phyloP scores from a whole-genome alignment of 2,888 invertebrate genomes.

The Lithophane ornitopus region DNA sequence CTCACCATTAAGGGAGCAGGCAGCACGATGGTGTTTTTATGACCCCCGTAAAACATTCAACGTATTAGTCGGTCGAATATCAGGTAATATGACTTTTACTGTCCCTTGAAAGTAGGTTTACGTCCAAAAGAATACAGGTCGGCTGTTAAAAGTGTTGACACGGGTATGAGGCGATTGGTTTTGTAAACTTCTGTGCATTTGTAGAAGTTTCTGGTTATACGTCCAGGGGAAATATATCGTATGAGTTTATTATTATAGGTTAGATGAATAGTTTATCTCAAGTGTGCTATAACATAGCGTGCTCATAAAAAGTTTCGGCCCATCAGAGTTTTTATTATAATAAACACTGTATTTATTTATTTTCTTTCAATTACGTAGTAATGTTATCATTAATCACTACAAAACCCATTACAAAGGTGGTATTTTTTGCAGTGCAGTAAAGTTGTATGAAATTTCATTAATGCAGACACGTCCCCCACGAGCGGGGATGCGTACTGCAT shows the following conservation, averaged over 20 bases:
- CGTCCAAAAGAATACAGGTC: conserved; percentile 30
- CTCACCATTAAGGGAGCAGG: conserved; percentile 45
- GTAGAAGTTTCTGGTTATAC: neutral
- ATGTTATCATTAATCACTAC: no score
- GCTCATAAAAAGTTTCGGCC: neutral
- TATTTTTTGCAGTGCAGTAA: no score
- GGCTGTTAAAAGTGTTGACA: conserved; percentile 34
- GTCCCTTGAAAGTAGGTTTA: conserved; percentile 45
- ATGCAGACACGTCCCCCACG: no score
- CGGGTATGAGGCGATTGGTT: conserved; percentile 15
- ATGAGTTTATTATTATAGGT: neutral
- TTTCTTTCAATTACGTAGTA: no score
- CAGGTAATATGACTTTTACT: conserved; percentile 54
- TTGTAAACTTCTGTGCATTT: neutral
- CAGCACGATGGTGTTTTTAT: conserved; percentile 55
- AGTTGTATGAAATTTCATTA: no score
- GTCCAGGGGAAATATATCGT: neutral
- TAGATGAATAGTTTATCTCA: neutral
- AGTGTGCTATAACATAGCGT: neutral
- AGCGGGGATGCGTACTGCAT: no score
- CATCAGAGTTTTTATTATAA: neutral
- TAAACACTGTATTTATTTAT: no score
- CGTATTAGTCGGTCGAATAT: conserved; percentile 51
- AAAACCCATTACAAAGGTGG: no score
- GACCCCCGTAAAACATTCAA: conserved; percentile 60